Evolutionary conservation across 1,140 invertebrate genomes (phyloP).

Genomic region (Drosophila gunungcola): DNA sequence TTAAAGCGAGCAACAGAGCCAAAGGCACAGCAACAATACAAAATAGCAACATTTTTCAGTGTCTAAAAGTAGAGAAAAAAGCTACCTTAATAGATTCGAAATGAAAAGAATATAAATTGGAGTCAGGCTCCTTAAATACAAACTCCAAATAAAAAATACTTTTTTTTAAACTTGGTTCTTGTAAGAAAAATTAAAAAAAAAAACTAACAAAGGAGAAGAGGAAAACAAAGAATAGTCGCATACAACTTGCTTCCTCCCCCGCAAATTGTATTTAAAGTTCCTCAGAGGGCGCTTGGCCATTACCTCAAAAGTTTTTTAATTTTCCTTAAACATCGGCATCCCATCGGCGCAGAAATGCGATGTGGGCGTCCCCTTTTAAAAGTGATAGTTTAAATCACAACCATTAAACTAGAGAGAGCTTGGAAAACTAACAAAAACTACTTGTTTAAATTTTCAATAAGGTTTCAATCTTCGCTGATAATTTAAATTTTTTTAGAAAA

Average conservation of each 20-base stretch:
- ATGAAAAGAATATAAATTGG: conserved; percentile 26
- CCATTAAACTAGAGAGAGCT: background rate
- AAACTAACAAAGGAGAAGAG: conserved; percentile 35
- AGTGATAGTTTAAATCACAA: background rate
- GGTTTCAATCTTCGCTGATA: background rate
- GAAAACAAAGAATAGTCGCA: conserved; percentile 49
- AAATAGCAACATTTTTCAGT: conserved; percentile 67
- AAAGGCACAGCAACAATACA: conserved; percentile 47
- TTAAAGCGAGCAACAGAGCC: conserved; percentile 55
- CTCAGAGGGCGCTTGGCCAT: conserved; percentile 49
- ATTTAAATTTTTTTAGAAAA: too few relatives aligned
- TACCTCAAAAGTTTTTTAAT: conserved; percentile 16
- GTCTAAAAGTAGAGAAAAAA: conserved; percentile 67
- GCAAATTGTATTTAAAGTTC: conserved; percentile 71
- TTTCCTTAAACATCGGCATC: conserved; percentile 10
- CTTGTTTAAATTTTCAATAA: too few relatives aligned
- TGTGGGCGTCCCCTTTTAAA: conserved; percentile 19
- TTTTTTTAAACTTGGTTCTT: background rate
- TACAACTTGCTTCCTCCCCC: conserved; percentile 7
- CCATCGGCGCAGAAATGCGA: conserved; percentile 51
- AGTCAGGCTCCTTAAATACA: background rate
- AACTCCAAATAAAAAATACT: too few relatives aligned
- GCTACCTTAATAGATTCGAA: conserved; percentile 10
- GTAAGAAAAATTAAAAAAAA: too few relatives aligned
- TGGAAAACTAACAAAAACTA: background rate